These are phyloP conservation scores for Neoseiulus cucumeris DNA, from an alignment of 1,140 invertebrate species.

Conservation along the genomic window DNA sequence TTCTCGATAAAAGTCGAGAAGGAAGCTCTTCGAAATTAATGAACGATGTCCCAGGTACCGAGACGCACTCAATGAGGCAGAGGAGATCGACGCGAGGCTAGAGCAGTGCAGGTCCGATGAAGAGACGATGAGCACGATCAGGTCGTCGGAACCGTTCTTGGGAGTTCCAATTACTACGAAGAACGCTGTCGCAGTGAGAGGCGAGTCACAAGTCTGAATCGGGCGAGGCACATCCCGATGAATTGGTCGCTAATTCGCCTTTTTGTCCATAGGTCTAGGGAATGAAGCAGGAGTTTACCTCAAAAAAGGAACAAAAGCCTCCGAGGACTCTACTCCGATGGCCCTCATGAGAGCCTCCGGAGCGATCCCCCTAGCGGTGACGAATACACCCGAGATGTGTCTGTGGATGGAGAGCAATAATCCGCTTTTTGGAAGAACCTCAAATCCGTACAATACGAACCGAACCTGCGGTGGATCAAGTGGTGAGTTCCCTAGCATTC, in stretches of 20 bases:
- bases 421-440: conserved; percentile 55
- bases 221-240: too few species aligned
- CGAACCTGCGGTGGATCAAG: conserved; percentile 49
- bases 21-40: too few species aligned
- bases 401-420: conserved; percentile 70
- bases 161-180: neutral
- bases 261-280: neutral
- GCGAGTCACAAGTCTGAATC: too few species aligned
- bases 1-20: too few species aligned
- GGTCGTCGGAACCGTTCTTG: neutral
- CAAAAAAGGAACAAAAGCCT: conserved; percentile 34
- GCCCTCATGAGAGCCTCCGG: conserved; percentile 40
- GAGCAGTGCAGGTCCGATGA: neutral
- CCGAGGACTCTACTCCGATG: conserved; percentile 44
- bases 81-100: neutral
- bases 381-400: conserved; percentile 65
- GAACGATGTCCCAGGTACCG: neutral
- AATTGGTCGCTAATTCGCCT: too few species aligned
- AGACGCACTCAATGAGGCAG: neutral
- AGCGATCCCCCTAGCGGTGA: conserved; percentile 51
- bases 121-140: neutral
- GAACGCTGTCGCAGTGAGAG: neutral
- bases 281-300: neutral
- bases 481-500: conserved; percentile 9
- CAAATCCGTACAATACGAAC: conserved; percentile 72